phyloP scores from a whole-genome alignment of 1,140 invertebrate species.

The Steinernema khuongi region DNA sequence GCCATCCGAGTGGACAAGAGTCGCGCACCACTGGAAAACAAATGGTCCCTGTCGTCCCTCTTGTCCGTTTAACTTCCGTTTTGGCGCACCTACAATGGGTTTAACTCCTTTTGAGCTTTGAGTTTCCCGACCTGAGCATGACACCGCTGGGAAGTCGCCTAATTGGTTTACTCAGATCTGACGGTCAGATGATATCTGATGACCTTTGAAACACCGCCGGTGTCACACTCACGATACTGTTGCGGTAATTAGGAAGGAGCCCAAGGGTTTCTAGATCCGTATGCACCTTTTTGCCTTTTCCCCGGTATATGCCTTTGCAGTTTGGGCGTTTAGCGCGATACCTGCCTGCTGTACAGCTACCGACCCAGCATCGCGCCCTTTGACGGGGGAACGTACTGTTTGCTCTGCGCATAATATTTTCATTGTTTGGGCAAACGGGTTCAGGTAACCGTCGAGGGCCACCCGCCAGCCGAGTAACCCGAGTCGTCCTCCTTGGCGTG shows the following conservation, averaged over 20 bases:
- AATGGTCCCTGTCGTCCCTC: not conserved
- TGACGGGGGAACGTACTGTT: not conserved
- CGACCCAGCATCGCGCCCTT: too few species aligned
- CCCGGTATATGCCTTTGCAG: too few species aligned
- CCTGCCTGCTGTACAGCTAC: too few species aligned
- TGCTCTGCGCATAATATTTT: constrained; percentile 1
- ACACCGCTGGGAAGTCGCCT: too few species aligned
- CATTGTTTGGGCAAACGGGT: not conserved
- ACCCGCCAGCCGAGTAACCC: constrained; percentile 7
- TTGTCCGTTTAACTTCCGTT: not conserved
- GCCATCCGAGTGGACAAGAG: not conserved
- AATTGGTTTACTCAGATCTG: too few species aligned
- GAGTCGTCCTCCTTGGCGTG: not conserved
- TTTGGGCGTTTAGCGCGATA: too few species aligned
- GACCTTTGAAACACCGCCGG: too few species aligned
- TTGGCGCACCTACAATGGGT: not conserved
- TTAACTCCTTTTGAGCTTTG: not conserved
- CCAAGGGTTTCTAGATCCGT: too few species aligned
- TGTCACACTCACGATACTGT: too few species aligned
- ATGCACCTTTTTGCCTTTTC: too few species aligned
- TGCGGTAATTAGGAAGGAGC: not conserved
- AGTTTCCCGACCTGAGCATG: too few species aligned
- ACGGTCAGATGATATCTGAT: too few species aligned
- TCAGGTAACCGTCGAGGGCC: constrained; percentile 14
- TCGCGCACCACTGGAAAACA: not conserved